Percentiles rank a stretch among this genome's conserved stretches.
phyloP scores from a whole-genome alignment of 2,113 vertebrate species.

The Dasyprocta punctata region DNA sequence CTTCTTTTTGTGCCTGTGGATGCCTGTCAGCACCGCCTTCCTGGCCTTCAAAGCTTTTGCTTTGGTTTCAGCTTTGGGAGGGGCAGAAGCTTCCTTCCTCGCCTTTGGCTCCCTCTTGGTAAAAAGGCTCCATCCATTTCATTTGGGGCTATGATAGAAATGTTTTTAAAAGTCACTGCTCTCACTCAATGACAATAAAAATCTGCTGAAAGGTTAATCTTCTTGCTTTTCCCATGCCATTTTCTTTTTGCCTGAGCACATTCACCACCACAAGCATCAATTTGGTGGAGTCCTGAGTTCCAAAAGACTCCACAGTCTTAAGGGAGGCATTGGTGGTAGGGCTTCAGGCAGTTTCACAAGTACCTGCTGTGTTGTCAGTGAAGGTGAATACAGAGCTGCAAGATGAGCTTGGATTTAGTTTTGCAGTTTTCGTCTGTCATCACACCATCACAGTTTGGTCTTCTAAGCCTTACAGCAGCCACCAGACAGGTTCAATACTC shows the following conservation, averaged over 20 bases:
- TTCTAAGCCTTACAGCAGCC: constrained; percentile 38
- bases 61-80: no score
- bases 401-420: constrained; percentile 78
- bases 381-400: constrained; percentile 71
- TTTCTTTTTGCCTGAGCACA: neutral
- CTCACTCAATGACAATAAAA: neutral
- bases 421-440: constrained; percentile 79
- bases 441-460: constrained; percentile 64
- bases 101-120: no score
- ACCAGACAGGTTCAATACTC: neutral
- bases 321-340: constrained; percentile 32
- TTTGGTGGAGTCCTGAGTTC: constrained; percentile 6
- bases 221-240: neutral
- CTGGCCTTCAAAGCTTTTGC: no score
- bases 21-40: no score
- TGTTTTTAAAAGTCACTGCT: neutral
- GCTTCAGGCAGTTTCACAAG: constrained; percentile 67
- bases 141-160: neutral
- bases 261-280: constrained; percentile 8
- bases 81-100: no score
- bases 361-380: constrained; percentile 63
- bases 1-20: no score
- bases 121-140: neutral
- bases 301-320: neutral
- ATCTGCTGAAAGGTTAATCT: neutral